Conservation (phyloP, 2,113 vertebrate genomes). For the Canis aureus region DNA sequence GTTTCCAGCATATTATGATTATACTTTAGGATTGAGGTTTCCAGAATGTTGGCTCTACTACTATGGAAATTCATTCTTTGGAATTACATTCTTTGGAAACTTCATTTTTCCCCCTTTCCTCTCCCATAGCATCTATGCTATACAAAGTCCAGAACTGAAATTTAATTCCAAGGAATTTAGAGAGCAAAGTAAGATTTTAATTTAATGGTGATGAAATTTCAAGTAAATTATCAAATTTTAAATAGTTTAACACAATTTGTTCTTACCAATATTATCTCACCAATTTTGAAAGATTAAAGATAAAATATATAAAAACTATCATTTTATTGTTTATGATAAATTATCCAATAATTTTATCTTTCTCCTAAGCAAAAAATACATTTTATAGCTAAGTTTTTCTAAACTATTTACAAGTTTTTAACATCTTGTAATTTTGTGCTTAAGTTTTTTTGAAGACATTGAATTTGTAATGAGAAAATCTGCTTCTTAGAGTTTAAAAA, state of each 20-base stretch:
- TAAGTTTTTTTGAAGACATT: not conserved
- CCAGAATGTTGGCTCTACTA: not conserved
- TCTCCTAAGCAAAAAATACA: not conserved
- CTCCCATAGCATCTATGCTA: not conserved
- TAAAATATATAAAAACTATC: not conserved
- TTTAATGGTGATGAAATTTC: not conserved
- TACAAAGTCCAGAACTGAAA: not conserved
- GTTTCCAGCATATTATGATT: not conserved
- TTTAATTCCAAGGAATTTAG: not conserved
- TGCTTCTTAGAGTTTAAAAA: not conserved
- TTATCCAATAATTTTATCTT: not conserved
- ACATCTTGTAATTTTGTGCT: not conserved
- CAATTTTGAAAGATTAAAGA: not conserved
- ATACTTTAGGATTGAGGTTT: not conserved
- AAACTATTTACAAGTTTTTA: conserved; percentile 16
- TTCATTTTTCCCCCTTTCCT: not conserved
- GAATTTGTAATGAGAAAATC: conserved; percentile 10
- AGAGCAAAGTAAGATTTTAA: not conserved
- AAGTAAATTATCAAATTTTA: not conserved
- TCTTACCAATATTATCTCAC: not conserved
- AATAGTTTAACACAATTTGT: not conserved
- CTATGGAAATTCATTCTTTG: not conserved
- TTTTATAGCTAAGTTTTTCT: not conserved
- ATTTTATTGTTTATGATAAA: not conserved
- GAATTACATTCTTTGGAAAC: not conserved